Evolutionary conservation across 2,888 invertebrate species (phyloP).

Genomic region (Portevinia maculata): DNA sequence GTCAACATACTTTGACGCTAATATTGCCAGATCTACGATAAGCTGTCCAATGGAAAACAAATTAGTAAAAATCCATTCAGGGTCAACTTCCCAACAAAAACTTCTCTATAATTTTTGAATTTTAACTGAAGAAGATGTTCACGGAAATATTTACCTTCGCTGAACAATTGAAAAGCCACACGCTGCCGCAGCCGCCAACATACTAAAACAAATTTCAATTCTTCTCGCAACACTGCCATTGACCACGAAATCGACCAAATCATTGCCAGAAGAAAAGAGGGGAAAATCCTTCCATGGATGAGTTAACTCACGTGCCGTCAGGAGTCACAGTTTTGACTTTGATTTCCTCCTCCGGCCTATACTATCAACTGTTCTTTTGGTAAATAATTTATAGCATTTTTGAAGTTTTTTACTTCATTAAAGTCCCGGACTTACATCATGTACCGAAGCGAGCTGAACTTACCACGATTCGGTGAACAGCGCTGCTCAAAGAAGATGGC

Average conservation of each 20-base stretch:
- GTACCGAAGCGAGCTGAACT: constrained; percentile 4
- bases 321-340: constrained; percentile 14
- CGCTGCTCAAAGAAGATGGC: constrained; percentile 45
- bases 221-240: constrained; percentile 37
- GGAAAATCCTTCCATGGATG: constrained; percentile 49
- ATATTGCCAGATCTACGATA: constrained; percentile 19
- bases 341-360: constrained; percentile 26
- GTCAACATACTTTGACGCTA: background rate
- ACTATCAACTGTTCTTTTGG: constrained; percentile 1
- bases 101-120: constrained; percentile 24
- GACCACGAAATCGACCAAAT: constrained; percentile 59
- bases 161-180: constrained; percentile 23
- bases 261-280: background rate
- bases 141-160: constrained; percentile 12
- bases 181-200: background rate
- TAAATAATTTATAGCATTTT: constrained; percentile 1
- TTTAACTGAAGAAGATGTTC: constrained; percentile 6
- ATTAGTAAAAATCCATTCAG: constrained; percentile 26
- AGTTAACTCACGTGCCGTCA: constrained; percentile 53
- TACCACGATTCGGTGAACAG: constrained; percentile 47
- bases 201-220: constrained; percentile 2
- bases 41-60: constrained; percentile 11
- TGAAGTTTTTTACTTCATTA: constrained; percentile 23
- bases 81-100: constrained; percentile 29
- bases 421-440: constrained; percentile 21